Conservation (phyloP, 2,113 vertebrate genomes). For the Paramisgurnus dabryanus region DNA sequence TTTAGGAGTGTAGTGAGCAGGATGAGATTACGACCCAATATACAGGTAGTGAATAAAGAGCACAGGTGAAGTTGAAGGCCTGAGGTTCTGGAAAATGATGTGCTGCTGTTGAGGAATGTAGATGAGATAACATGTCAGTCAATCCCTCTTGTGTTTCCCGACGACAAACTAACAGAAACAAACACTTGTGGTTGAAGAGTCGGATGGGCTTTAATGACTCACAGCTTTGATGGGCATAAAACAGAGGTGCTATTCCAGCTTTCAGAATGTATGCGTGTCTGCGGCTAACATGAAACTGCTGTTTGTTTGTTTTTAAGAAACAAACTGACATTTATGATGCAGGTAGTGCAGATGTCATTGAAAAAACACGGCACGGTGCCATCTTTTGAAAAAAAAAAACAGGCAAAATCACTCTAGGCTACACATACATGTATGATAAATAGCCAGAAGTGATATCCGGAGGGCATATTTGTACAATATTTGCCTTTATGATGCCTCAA, state of each 20-base stretch:
- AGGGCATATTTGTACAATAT: too few relatives aligned
- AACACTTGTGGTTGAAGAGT: conserved; percentile 1
- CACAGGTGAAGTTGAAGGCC: not conserved
- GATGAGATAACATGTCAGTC: conserved; percentile 10
- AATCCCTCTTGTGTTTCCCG: not conserved
- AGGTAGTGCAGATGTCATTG: not conserved
- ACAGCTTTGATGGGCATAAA: not conserved
- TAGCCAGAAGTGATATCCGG: too few relatives aligned
- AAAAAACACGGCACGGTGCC: not conserved
- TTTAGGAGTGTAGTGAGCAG: too few relatives aligned
- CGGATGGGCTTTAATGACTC: not conserved
- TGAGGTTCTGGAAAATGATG: conserved; percentile 22
- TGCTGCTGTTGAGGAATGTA: conserved; percentile 27
- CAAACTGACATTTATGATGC: not conserved
- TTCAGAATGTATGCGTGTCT: not conserved
- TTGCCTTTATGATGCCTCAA: too few relatives aligned
- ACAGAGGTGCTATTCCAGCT: not conserved
- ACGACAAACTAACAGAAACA: conserved; percentile 6
- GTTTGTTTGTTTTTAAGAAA: not conserved
- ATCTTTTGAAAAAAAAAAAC: not conserved
- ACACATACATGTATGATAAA: too few relatives aligned
- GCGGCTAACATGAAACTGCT: not conserved
- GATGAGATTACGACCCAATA: not conserved
- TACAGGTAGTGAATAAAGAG: conserved; percentile 19
- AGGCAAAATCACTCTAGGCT: not conserved